Evolutionary conservation across 1,140 invertebrate genomes (phyloP).

Genomic region (Dendrolimus kikuchii): DNA sequence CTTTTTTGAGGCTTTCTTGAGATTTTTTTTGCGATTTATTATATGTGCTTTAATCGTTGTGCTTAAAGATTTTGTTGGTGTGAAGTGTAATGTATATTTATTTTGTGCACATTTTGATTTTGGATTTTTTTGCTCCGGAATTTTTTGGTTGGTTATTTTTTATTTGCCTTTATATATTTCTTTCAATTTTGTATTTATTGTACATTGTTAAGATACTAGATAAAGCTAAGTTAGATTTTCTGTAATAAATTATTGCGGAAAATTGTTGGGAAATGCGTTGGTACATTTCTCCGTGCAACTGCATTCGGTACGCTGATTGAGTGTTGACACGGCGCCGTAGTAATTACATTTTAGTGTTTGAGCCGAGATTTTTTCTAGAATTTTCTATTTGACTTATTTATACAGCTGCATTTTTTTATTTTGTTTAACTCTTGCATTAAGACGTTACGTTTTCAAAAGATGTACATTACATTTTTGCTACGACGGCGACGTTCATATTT

Average conservation of each 20-base stretch:
- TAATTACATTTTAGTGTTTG: no score
- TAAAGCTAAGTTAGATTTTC: slow-evolving; percentile 5
- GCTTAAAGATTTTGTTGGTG: slow-evolving; percentile 49
- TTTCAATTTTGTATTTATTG: slow-evolving; percentile 29
- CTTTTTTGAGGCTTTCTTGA: slow-evolving; percentile 45
- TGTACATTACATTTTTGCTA: no score
- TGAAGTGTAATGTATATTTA: slow-evolving; percentile 58
- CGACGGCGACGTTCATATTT: no score
- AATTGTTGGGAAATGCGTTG: slow-evolving; percentile 12
- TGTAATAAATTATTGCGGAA: slow-evolving; percentile 6
- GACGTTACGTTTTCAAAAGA: no score
- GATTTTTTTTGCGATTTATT: slow-evolving; percentile 40
- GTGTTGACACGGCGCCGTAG: no score
- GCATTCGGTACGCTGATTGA: no score
- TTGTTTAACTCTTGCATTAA: no score
- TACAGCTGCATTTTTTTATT: no score
- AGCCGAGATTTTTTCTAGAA: no score
- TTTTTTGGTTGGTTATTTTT: slow-evolving; percentile 59
- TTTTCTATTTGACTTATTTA: no score
- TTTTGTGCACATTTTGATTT: slow-evolving; percentile 61
- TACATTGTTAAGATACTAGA: slow-evolving; percentile 7
- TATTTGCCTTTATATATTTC: slow-evolving; percentile 50
- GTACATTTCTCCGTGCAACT: neutral
- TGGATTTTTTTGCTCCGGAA: slow-evolving; percentile 60
- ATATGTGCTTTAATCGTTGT: slow-evolving; percentile 46